Conservation (phyloP, 2,888 invertebrate genomes). For the Pycnomerus fuliginosus region DNA sequence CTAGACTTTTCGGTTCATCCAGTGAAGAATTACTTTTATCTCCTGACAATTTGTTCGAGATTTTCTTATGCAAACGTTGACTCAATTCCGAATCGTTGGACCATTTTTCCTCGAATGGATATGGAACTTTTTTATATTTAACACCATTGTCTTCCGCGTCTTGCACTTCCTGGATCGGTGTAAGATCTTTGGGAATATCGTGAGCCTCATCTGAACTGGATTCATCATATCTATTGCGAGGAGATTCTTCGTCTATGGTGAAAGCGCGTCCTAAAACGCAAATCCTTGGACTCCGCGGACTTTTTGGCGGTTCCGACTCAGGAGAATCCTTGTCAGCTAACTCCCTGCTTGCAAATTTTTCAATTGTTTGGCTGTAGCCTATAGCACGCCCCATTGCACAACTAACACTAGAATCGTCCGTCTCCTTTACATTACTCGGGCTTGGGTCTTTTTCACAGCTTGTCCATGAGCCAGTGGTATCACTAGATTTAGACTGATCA, state of each 20-base stretch:
- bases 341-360: conserved; percentile 65
- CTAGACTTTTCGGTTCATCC: conserved; percentile 46
- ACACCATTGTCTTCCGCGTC: conserved; percentile 26
- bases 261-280: conserved; percentile 51
- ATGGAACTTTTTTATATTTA: conserved; percentile 45
- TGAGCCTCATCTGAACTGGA: conserved; percentile 45
- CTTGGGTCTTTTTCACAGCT: conserved; percentile 73
- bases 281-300: conserved; percentile 49
- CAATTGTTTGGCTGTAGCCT: conserved; percentile 74
- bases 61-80: conserved; percentile 48
- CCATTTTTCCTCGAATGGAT: conserved; percentile 54
- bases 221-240: conserved; percentile 34
- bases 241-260: conserved; percentile 51
- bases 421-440: conserved; percentile 61
- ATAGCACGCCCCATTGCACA: conserved; percentile 78
- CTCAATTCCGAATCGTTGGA: conserved; percentile 51
- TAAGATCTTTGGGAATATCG: conserved; percentile 47
- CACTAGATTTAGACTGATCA: conserved; percentile 76
- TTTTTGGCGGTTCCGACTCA: conserved; percentile 40
- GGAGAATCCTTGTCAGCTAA: conserved; percentile 53
- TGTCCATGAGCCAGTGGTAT: conserved; percentile 74
- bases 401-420: conserved; percentile 72
- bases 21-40: conserved; percentile 49
- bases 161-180: conserved; percentile 44
- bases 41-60: conserved; percentile 48